phyloP scores from a whole-genome alignment of 2,113 vertebrate species.

The Vombatus ursinus region DNA sequence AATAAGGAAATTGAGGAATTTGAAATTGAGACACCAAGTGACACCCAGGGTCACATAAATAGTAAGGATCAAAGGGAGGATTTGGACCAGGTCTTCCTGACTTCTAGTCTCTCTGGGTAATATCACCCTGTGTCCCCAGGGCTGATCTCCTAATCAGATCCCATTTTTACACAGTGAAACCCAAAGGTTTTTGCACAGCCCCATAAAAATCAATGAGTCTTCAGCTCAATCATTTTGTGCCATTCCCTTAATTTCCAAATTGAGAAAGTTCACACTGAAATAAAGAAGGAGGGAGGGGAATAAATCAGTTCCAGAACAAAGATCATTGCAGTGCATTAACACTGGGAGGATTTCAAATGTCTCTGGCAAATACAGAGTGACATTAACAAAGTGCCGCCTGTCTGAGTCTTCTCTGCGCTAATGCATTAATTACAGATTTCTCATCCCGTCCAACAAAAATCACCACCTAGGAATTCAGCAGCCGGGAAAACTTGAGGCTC shows the following conservation, averaged over 20 bases:
- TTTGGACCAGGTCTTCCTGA: not conserved
- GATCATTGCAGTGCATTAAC: conserved; percentile 46
- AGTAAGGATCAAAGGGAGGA: not conserved
- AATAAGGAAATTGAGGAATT: not conserved
- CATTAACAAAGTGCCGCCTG: conserved; percentile 72
- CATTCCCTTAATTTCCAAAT: not conserved
- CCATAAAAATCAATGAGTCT: not conserved
- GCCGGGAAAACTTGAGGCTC: conserved; percentile 42
- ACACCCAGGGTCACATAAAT: not conserved
- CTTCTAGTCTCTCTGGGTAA: not conserved
- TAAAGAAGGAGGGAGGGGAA: conserved; percentile 36
- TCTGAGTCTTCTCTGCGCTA: conserved; percentile 65
- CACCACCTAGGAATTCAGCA: conserved; percentile 54
- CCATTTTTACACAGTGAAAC: not conserved
- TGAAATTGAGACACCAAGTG: not conserved
- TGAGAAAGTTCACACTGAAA: not conserved
- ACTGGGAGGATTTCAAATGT: conserved; percentile 54
- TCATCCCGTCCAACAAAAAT: conserved; percentile 61
- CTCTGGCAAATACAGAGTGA: conserved; percentile 67
- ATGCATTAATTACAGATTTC: conserved; percentile 64
- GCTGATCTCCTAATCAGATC: not conserved
- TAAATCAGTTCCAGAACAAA: conserved; percentile 54
- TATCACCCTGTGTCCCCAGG: not conserved
- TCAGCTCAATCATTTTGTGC: not conserved
- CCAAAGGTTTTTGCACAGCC: not conserved